A percentile compares a stretch with the other conserved stretches of the same genome.
Evolutionary conservation across 2,797 vertebrate species (phyloP).

Genomic region (Bucorvus abyssinicus): DNA sequence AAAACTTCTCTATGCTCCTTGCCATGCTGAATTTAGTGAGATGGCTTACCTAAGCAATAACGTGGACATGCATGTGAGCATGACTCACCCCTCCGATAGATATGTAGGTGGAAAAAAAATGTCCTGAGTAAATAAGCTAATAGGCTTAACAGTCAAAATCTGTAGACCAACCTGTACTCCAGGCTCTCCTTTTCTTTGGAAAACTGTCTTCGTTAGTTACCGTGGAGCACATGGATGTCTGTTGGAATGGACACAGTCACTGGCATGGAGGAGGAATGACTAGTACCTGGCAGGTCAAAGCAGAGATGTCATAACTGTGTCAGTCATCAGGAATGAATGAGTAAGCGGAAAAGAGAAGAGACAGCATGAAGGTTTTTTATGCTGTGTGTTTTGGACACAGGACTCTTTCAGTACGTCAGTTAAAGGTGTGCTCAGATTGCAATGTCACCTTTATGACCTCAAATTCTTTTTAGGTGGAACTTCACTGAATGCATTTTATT

Average conservation of each 20-base stretch:
- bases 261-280: not conserved
- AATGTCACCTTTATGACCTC: not conserved
- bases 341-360: not conserved
- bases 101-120: not conserved
- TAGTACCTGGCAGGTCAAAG: not conserved
- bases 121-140: not conserved
- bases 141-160: not conserved
- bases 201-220: constrained; percentile 11
- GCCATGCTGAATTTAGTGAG: not conserved
- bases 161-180: not conserved
- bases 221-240: not conserved
- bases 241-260: not conserved
- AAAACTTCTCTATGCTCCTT: not conserved
- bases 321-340: not conserved
- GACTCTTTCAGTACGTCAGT: not conserved
- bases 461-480: not conserved
- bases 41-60: not conserved
- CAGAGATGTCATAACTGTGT: not conserved
- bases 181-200: constrained; percentile 1
- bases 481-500: not conserved
- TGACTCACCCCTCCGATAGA: not conserved
- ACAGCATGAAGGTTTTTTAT: not conserved
- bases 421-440: not conserved
- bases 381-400: not conserved
- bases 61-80: not conserved